Conservation (phyloP, 2,888 invertebrate species). For the Watsonalla binaria region DNA sequence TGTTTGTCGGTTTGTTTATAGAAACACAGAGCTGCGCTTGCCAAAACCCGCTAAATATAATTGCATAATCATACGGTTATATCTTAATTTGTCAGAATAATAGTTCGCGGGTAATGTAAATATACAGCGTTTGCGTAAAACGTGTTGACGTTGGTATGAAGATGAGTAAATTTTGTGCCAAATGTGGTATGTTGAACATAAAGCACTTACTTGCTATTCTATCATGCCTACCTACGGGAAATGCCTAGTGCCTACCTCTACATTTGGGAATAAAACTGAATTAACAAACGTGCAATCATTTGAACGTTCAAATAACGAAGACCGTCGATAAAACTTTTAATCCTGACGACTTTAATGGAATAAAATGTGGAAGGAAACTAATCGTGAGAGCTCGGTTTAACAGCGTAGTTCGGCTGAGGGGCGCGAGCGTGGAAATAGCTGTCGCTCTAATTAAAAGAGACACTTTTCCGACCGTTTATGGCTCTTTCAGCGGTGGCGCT, state of each 20-base stretch:
- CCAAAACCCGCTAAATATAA: background rate
- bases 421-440: conserved; percentile 19
- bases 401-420: conserved; percentile 7
- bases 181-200: too few relatives aligned
- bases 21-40: background rate
- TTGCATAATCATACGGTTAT: background rate
- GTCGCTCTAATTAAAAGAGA: conserved; percentile 28
- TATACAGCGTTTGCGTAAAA: too few relatives aligned
- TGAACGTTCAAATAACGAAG: background rate
- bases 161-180: too few relatives aligned
- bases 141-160: too few relatives aligned
- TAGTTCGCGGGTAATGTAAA: background rate
- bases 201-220: too few relatives aligned
- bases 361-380: conserved; percentile 18
- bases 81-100: background rate
- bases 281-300: too few relatives aligned
- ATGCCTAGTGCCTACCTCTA: too few relatives aligned
- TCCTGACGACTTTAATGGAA: background rate
- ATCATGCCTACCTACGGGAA: too few relatives aligned
- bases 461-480: conserved; percentile 27
- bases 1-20: background rate
- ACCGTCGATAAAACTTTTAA: background rate
- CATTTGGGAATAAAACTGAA: too few relatives aligned
- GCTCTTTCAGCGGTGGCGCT: conserved; percentile 13
- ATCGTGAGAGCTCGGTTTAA: conserved; percentile 7